phyloP scores from a whole-genome alignment of 2,888 invertebrate species.

The Tenthredo mesomela region DNA sequence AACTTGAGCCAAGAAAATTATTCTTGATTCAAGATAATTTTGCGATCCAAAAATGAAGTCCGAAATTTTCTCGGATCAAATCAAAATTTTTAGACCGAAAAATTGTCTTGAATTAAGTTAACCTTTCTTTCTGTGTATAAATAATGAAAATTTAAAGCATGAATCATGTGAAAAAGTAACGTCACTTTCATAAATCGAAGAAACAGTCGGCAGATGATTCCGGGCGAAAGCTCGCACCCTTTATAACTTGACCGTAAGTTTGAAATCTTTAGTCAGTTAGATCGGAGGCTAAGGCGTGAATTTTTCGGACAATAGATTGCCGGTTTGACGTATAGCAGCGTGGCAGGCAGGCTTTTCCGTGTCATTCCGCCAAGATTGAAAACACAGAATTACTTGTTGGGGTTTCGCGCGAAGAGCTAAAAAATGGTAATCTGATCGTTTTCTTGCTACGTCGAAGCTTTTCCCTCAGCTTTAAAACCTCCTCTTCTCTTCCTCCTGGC shows the following conservation, averaged over 20 bases:
- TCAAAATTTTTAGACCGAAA: too few relatives aligned
- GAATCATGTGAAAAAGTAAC: not conserved
- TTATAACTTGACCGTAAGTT: constrained; percentile 33
- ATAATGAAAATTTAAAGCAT: not conserved
- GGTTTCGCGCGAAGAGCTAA: constrained; percentile 59
- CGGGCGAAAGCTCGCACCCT: constrained; percentile 15
- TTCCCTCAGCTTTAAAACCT: constrained; percentile 1
- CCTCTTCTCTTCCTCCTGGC: not conserved
- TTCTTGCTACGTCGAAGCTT: constrained; percentile 55
- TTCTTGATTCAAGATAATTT: too few relatives aligned
- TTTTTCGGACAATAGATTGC: constrained; percentile 27
- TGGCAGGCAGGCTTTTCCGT: constrained; percentile 61
- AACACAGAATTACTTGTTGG: constrained; percentile 65
- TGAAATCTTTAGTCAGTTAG: not conserved
- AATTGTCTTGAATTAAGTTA: too few relatives aligned
- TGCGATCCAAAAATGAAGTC: too few relatives aligned
- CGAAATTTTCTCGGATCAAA: too few relatives aligned
- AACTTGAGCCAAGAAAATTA: too few relatives aligned
- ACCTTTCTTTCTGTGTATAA: too few relatives aligned
- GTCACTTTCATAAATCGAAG: not conserved
- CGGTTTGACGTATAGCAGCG: constrained; percentile 16
- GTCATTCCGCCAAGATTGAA: constrained; percentile 68
- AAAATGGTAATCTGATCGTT: constrained; percentile 70
- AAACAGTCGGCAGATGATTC: constrained; percentile 29
- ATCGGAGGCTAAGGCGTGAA: not conserved